A percentile compares a stretch with the other conserved stretches of the same genome.
phyloP scores from a whole-genome alignment of 2,888 invertebrate genomes.

The Drosophila lacicola region DNA sequence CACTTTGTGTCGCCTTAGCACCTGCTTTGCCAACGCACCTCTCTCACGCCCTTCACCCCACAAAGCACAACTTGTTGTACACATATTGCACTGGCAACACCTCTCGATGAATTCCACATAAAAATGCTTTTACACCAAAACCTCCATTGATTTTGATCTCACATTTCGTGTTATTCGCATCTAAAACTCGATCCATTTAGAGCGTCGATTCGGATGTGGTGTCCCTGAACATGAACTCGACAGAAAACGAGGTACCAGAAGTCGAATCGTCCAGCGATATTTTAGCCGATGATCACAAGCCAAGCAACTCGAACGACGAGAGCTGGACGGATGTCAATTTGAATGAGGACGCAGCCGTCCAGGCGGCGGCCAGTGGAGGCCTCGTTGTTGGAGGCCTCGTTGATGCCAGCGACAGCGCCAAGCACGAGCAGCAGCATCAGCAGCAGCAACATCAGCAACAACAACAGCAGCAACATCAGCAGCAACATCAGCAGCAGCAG shows the following conservation, averaged over 20 bases:
- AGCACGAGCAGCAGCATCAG: conserved; percentile 53
- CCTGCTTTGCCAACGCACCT: too few species aligned
- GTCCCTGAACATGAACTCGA: conserved; percentile 90
- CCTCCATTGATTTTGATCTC: too few species aligned
- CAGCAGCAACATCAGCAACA: conserved; percentile 44
- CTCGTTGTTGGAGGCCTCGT: conserved; percentile 66
- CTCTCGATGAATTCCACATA: background rate
- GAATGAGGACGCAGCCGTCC: conserved; percentile 90
- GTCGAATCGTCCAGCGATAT: conserved; percentile 90
- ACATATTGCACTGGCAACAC: background rate
- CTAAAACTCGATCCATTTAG: conserved; percentile 85
- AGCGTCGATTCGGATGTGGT: conserved; percentile 94
- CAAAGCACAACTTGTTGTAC: background rate
- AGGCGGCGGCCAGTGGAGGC: conserved; percentile 67
- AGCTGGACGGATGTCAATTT: conserved; percentile 97
- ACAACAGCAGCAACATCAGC: conserved; percentile 43
- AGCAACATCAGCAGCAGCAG: conserved; percentile 42
- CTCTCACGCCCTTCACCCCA: background rate
- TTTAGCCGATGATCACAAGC: conserved; percentile 90
- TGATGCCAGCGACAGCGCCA: conserved; percentile 31
- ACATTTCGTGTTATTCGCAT: background rate
- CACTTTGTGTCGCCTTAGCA: too few species aligned
- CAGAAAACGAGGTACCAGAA: conserved; percentile 90
- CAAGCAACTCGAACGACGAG: conserved; percentile 90
- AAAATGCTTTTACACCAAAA: background rate